Percentiles rank a stretch among this genome's conserved stretches.
Conservation (phyloP, 2,888 invertebrate genomes). For the Agriopis leucophaearia region DNA sequence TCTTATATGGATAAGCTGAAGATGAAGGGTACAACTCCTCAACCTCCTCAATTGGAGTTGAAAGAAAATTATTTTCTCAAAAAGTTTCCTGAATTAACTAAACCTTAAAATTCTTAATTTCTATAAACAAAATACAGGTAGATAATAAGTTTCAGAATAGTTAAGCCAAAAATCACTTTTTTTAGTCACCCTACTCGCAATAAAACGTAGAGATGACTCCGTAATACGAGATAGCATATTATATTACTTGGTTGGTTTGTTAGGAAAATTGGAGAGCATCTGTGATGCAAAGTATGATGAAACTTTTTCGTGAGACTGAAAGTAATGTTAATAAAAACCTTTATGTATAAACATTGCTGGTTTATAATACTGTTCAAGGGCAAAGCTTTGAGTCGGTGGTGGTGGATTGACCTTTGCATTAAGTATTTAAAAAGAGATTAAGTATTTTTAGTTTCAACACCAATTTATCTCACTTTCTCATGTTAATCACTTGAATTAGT, state of each 20-base stretch:
- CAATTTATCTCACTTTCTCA: too few relatives aligned
- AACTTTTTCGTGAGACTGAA: conserved; percentile 41
- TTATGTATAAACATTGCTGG: conserved; percentile 38
- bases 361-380: conserved; percentile 30
- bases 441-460: not conserved
- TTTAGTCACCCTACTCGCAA: conserved; percentile 38
- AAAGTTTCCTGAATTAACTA: too few relatives aligned
- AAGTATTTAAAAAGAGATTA: not conserved
- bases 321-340: conserved; percentile 26
- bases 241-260: conserved; percentile 77
- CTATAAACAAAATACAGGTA: too few relatives aligned
- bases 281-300: conserved; percentile 61
- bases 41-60: too few relatives aligned
- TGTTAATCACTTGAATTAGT: too few relatives aligned
- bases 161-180: not conserved
- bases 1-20: too few relatives aligned
- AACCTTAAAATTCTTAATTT: too few relatives aligned
- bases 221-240: conserved; percentile 65
- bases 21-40: too few relatives aligned
- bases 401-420: conserved; percentile 15
- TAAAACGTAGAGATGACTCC: conserved; percentile 72
- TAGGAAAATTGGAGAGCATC: conserved; percentile 76
- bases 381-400: conserved; percentile 4
- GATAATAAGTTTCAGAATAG: too few relatives aligned
- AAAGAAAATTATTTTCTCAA: too few relatives aligned